Conservation (phyloP, 2,113 vertebrate species). For the Centropus bengalensis region DNA sequence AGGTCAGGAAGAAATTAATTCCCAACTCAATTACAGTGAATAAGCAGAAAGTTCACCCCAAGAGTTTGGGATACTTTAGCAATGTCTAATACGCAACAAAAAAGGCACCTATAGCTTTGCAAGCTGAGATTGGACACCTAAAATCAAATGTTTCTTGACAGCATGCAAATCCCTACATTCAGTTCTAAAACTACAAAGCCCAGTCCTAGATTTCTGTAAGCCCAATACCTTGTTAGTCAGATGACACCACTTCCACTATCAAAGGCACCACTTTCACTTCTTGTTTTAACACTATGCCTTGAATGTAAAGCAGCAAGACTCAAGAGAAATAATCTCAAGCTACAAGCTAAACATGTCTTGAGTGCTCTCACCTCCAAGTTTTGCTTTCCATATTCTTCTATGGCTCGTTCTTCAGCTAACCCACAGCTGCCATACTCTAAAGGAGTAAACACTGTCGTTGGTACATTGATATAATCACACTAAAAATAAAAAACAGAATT, state of each 20-base stretch:
- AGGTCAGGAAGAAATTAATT: neutral
- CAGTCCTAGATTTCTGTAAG: neutral
- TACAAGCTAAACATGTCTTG: neutral
- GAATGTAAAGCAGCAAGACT: neutral
- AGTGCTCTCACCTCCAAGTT: conserved; percentile 84
- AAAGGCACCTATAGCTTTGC: neutral
- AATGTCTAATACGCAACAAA: neutral
- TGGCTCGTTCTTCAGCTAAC: conserved; percentile 87
- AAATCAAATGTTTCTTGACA: neutral
- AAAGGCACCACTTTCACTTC: neutral
- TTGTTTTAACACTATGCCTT: neutral
- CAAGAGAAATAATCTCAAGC: neutral
- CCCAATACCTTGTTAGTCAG: neutral
- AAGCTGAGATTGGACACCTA: neutral
- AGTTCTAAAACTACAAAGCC: neutral
- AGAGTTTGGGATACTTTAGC: neutral
- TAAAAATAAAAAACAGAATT: conserved; percentile 69
- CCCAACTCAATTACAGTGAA: neutral
- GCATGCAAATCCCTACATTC: neutral
- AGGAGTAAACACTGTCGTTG: conserved; percentile 95
- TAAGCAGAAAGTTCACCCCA: neutral
- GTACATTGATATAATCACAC: conserved; percentile 94
- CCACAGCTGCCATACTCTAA: conserved; percentile 95
- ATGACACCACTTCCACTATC: neutral
- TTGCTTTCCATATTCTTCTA: conserved; percentile 80